Conservation (phyloP, 2,113 vertebrate genomes). For the Mormyrus iriodes region DNA sequence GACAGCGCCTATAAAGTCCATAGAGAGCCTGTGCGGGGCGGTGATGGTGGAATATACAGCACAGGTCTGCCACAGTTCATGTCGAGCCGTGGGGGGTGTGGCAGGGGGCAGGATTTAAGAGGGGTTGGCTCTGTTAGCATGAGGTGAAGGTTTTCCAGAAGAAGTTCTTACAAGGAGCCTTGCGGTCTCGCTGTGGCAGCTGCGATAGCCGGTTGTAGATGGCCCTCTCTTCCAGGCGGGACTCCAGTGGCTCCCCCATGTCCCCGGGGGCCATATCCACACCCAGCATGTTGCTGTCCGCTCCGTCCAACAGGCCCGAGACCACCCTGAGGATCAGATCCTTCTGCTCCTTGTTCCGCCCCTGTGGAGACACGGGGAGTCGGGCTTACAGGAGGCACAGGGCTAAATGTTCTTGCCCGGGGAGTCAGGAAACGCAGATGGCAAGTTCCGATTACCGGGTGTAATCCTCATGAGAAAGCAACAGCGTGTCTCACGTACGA, state of each 20-base stretch:
- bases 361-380: constrained; percentile 48
- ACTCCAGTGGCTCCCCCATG: constrained; percentile 60
- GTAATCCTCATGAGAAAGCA: neutral
- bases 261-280: constrained; percentile 33
- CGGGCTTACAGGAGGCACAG: neutral
- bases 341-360: constrained; percentile 67
- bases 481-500: neutral
- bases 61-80: constrained; percentile 63
- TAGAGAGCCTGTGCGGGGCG: constrained; percentile 43
- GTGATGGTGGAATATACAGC: constrained; percentile 54
- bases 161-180: constrained; percentile 85
- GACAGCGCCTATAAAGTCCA: constrained; percentile 61
- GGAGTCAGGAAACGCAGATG: neutral
- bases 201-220: constrained; percentile 64
- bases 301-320: constrained; percentile 63
- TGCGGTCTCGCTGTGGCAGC: constrained; percentile 75
- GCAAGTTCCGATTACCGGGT: neutral
- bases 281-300: constrained; percentile 53
- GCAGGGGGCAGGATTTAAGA: neutral
- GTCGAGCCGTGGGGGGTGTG: constrained; percentile 28
- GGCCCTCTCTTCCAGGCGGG: constrained; percentile 64
- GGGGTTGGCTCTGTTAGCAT: constrained; percentile 60
- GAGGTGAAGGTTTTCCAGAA: constrained; percentile 91
- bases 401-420: neutral
- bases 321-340: constrained; percentile 75